Evolutionary conservation across 2,113 vertebrate genomes (phyloP), one percentile per base, ranked within the genome.

Genomic region (Pseudolaguvia tuberculata): DNA sequence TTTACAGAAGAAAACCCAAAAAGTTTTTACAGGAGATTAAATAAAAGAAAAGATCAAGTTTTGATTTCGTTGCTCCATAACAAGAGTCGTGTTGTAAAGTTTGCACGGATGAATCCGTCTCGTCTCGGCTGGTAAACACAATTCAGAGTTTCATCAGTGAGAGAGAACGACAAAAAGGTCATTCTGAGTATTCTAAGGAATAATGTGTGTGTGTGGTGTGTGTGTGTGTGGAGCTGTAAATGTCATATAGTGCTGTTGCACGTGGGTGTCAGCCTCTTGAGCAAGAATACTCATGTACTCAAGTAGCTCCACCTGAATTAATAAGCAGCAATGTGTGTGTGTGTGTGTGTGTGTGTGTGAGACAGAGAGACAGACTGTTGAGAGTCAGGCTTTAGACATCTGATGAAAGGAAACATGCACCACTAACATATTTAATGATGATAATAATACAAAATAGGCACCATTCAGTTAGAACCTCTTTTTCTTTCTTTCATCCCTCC

Each of bases 361-460:
- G 4, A 29, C 14, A 29, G 25, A 48, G 14, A 50, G 23, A 50
- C n/a, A n/a, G n/a, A n/a, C n/a, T n/a, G 3, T 18, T 42, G 5
- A 25, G 52, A 3, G 14, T 67, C 23, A 52, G 42, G 18, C 62
- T 57, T n/a, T 13, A 25, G 23, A 72, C 57, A 50, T 3, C 53
- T 55, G 45, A 82, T 65, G 12, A 77, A 73, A 67, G 65, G 69
- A 76, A 77, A 47, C 71, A 80, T 67, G 73, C 27, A 85, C 68
- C 65, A 51, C 81, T 80, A 84, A 55, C 77, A 83, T 83, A 84
- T 69, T 86, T 88, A 35, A 35, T 87, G 88, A 85, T 88, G 81
- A 81, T 83, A 86, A 81, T 85, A 85, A 78, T 84, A 86, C 80
- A 82, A 81, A 82, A 52, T 52, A 69, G 70, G 62, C 62, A 83